phyloP scores from a whole-genome alignment of 2,797 vertebrate genomes.

The Centropyge bicolor region DNA sequence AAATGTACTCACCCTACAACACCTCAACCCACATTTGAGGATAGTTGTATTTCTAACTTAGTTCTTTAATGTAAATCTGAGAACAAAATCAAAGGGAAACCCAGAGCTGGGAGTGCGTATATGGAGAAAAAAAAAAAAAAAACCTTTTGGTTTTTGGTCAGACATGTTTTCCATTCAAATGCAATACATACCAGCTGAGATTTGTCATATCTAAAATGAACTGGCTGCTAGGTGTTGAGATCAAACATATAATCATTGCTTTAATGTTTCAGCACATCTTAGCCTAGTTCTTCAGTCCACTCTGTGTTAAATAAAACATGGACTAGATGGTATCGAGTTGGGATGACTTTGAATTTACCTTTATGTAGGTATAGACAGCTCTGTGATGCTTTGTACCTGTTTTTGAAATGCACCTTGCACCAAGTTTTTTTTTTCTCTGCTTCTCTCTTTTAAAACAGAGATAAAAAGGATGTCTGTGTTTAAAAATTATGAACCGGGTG shows the following conservation, averaged over 20 bases:
- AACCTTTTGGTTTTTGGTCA: not conserved
- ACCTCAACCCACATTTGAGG: not conserved
- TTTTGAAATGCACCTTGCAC: conserved; percentile 56
- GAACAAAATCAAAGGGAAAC: not conserved
- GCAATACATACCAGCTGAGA: not conserved
- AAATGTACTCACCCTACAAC: not conserved
- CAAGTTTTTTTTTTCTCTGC: not conserved
- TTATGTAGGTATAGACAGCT: conserved; percentile 20
- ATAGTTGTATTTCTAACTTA: not conserved
- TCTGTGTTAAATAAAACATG: conserved; percentile 47
- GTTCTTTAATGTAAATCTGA: not conserved
- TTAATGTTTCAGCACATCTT: conserved; percentile 5
- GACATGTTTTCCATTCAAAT: conserved; percentile 1
- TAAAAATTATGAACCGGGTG: conserved; percentile 95
- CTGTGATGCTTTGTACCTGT: conserved; percentile 55
- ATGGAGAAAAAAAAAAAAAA: not conserved
- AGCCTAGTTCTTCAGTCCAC: not conserved
- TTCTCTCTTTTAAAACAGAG: conserved; percentile 85
- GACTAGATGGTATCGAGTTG: conserved; percentile 24
- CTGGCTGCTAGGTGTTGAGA: conserved; percentile 3
- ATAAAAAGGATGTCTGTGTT: conserved; percentile 95
- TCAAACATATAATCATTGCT: conserved; percentile 26
- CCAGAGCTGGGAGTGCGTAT: not conserved
- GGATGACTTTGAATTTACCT: conserved; percentile 44
- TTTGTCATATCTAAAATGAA: conserved; percentile 3